These are phyloP conservation scores for Sialia sialis DNA, from an alignment of 2,113 vertebrate species.

Conservation along the genomic window DNA sequence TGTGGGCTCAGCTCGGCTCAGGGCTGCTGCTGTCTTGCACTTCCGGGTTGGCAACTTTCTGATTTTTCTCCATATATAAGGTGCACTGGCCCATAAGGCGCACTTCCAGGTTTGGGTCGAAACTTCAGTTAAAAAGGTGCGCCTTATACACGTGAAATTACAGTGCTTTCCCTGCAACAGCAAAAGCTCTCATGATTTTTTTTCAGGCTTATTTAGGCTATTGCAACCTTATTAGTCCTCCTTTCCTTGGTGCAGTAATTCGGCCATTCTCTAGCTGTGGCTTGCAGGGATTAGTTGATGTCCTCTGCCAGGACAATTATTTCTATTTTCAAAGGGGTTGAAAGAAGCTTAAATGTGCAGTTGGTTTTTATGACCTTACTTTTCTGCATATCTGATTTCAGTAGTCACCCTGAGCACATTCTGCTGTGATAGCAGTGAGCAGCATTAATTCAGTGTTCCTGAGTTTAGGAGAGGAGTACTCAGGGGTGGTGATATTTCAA, in stretches of 20 bases:
- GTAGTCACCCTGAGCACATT: not conserved
- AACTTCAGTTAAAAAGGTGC: too few relatives aligned
- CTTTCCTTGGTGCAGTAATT: not conserved
- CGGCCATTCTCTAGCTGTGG: not conserved
- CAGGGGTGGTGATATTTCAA: not conserved
- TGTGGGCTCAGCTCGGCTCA: too few relatives aligned
- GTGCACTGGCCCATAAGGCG: too few relatives aligned
- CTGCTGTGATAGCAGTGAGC: not conserved
- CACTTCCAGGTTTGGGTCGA: too few relatives aligned
- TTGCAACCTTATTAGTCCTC: not conserved
- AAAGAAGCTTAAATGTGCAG: not conserved
- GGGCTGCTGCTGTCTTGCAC: too few relatives aligned
- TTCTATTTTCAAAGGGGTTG: not conserved
- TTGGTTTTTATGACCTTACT: not conserved
- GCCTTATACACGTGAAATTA: too few relatives aligned
- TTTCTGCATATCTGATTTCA: not conserved
- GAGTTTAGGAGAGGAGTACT: not conserved
- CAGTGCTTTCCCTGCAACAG: not conserved
- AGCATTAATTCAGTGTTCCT: not conserved
- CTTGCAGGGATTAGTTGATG: not conserved
- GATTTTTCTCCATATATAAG: too few relatives aligned
- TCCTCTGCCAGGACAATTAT: not conserved
- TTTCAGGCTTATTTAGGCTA: not conserved
- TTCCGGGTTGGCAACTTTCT: too few relatives aligned
- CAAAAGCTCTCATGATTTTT: not conserved